phyloP scores from a whole-genome alignment of 2,113 vertebrate species.

The Taxidea taxus region DNA sequence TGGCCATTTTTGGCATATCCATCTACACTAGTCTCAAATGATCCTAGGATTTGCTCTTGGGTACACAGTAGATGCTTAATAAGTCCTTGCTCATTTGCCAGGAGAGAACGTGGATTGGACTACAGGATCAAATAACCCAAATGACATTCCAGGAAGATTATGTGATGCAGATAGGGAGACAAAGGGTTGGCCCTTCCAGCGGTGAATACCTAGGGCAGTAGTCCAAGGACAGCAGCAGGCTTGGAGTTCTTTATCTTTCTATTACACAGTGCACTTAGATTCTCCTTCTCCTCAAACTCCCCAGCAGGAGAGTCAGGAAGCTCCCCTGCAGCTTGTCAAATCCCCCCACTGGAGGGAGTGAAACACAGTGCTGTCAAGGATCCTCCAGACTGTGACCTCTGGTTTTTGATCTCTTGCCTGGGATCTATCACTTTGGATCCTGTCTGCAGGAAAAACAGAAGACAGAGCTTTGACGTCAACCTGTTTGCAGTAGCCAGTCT shows the following conservation, averaged over 20 bases:
- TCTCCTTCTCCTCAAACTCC: neutral
- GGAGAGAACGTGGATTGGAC: slow-evolving; percentile 35
- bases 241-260: neutral
- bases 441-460: neutral
- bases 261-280: neutral
- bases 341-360: neutral
- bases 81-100: slow-evolving; percentile 65
- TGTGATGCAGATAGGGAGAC: neutral
- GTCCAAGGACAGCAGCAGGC: neutral
- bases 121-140: slow-evolving; percentile 51
- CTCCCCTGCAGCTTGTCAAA: neutral
- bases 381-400: neutral
- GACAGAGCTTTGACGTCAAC: neutral
- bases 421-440: neutral
- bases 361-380: neutral
- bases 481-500: neutral
- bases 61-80: slow-evolving; percentile 54
- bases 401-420: neutral
- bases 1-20: slow-evolving; percentile 38
- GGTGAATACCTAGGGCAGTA: neutral
- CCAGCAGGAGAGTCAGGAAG: neutral
- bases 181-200: slow-evolving; percentile 23
- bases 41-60: slow-evolving; percentile 49
- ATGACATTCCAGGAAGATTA: slow-evolving; percentile 50
- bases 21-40: slow-evolving; percentile 48